Base-by-base conservation (phyloP, 1,140 invertebrate species). In the Pectinophora gossypiella region DNA sequence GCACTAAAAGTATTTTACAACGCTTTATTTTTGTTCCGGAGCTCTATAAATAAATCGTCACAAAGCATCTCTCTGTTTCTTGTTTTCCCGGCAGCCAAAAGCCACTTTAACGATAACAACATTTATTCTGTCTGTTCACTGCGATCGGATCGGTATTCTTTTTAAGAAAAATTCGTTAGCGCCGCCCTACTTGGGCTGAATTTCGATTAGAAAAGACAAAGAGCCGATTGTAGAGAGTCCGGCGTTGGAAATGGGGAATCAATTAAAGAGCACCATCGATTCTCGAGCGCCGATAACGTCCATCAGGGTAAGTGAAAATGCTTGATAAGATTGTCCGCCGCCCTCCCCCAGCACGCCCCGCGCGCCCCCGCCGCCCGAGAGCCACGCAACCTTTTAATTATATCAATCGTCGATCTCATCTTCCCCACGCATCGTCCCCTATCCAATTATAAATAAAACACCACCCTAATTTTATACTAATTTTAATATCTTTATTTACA, bases 401-500 rank as follows among this genome's bases (percentile, higher is more conserved):
- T 75, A 74, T 72, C 56, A 51, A 51, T 47, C 43, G 52, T 40
- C 50, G 45, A 45, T 50, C 23, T 7, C 36, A 40, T 13, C 36
- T 15, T 18, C 7, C 16, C 36, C 7, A 7, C 3, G n/a, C 15
- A 40, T 40, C n/a, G n/a, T n/a, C n/a, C n/a, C n/a, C n/a, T n/a
- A 32, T 23, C 27, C n/a, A 40, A 3, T 5, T 40, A 15, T 51
- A 10, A 23, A 54, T 50, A 38, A 52, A 44, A 56, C 47, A 9
- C 27, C 15, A 19, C 51, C 10, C 43, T 35, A 36, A 66, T 73
- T 79, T 80, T 78, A 77, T 79, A 79, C 74, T 79, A 78, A 81
- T 78, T 81, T 78, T 73, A 70, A 69, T 76, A 75, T 67, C 46
- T 52, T 77, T 81, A 84, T 84, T 77, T 84, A 84, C 80, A 84